phyloP scores from a whole-genome alignment of 2,888 invertebrate genomes.

The Steinernema scapterisci region DNA sequence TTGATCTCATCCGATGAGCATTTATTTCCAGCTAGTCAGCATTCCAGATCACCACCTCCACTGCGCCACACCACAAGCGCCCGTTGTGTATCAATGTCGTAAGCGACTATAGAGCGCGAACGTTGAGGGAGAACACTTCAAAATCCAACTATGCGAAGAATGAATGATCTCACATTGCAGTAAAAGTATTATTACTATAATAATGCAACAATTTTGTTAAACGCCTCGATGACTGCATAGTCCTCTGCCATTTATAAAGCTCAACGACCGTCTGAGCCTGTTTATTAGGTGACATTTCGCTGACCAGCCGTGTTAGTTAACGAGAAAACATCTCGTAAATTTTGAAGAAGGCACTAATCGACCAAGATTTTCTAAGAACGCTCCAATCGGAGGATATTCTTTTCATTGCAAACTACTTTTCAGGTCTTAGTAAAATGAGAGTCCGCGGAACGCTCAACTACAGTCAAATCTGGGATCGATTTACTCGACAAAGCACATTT shows the following conservation, averaged over 20 bases:
- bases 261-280: background rate
- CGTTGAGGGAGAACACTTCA: background rate
- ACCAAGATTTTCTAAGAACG: background rate
- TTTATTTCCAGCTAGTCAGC: conserved; percentile 31
- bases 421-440: conserved; percentile 26
- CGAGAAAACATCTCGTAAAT: background rate
- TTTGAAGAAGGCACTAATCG: background rate
- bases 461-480: conserved; percentile 49
- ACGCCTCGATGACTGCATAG: too few relatives aligned
- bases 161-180: too few relatives aligned
- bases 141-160: background rate
- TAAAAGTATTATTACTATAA: too few relatives aligned
- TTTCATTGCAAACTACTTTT: background rate
- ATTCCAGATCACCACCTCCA: conserved; percentile 33
- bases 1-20: conserved; percentile 30
- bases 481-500: conserved; percentile 57
- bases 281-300: background rate
- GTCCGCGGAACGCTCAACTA: conserved; percentile 41
- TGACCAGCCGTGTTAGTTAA: background rate
- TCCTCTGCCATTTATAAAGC: too few relatives aligned
- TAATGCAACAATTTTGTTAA: too few relatives aligned
- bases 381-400: background rate
- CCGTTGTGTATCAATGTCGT: conserved; percentile 11
- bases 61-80: conserved; percentile 27
- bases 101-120: conserved; percentile 25